These are phyloP conservation scores for Endotricha flammealis DNA, from an alignment of 2,888 invertebrate species.

Conservation along the genomic window DNA sequence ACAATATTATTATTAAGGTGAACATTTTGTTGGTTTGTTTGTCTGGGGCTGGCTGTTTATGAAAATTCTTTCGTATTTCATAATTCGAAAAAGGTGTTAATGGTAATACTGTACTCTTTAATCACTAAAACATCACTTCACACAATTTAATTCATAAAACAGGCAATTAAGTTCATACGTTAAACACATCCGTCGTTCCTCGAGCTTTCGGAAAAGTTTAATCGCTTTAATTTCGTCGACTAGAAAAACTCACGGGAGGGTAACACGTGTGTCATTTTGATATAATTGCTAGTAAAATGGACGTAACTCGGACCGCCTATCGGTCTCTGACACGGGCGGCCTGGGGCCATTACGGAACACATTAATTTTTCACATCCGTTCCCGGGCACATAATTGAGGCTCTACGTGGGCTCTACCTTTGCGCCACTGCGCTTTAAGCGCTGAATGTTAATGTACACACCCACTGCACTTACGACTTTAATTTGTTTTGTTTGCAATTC, in stretches of 20 bases:
- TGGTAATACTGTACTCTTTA: no score
- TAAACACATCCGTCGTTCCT: no score
- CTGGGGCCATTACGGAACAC: slow-evolving; percentile 47
- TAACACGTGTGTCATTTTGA: slow-evolving; percentile 28
- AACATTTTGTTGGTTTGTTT: no score
- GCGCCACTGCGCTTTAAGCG: slow-evolving; percentile 10
- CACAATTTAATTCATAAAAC: no score
- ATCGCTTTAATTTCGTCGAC: slow-evolving; percentile 3
- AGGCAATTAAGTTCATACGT: no score
- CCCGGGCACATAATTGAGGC: slow-evolving; percentile 49
- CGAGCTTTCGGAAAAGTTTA: slow-evolving; percentile 2
- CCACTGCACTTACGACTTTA: neutral
- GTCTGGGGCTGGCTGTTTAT: no score
- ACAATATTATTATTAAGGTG: no score
- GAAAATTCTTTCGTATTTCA: no score
- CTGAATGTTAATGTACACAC: slow-evolving; percentile 3
- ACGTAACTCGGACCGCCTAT: slow-evolving; percentile 28
- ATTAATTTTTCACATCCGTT: slow-evolving; percentile 66
- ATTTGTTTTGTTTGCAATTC: slow-evolving; percentile 2
- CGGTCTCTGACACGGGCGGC: slow-evolving; percentile 42
- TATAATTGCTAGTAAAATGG: slow-evolving; percentile 36
- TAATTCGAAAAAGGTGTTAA: no score
- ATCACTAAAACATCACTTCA: no score
- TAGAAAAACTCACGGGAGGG: slow-evolving; percentile 6
- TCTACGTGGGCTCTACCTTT: slow-evolving; percentile 41